Conservation (phyloP, 1,140 invertebrate species). For the Heliconius hermathena region DNA sequence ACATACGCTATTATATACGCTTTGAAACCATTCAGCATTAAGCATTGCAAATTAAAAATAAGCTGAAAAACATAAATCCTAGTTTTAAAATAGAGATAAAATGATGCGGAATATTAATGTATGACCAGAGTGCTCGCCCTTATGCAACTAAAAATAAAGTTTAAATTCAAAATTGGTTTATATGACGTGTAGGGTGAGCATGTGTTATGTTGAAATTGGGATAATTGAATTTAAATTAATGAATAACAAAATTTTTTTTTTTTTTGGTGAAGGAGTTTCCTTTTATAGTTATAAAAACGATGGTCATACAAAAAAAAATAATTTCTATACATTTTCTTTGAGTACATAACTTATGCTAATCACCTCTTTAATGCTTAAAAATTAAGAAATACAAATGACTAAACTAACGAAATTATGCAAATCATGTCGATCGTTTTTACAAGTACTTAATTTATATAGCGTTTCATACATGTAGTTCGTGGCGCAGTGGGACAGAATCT, state of each 20-base stretch:
- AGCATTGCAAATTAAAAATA: conserved; percentile 32
- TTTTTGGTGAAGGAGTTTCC: too few relatives aligned
- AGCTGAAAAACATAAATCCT: conserved; percentile 46
- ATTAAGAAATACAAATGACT: too few relatives aligned
- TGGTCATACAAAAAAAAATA: too few relatives aligned
- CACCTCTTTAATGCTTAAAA: too few relatives aligned
- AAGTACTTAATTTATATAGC: conserved; percentile 9
- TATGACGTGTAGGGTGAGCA: not conserved
- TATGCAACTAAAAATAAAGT: not conserved
- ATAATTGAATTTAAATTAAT: not conserved
- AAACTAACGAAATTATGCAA: conserved; percentile 3
- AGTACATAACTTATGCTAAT: too few relatives aligned
- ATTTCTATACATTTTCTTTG: too few relatives aligned
- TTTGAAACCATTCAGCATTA: conserved; percentile 1
- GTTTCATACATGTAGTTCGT: not conserved
- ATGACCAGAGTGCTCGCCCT: conserved; percentile 8
- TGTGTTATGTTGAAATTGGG: not conserved
- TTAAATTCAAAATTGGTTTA: conserved; percentile 13
- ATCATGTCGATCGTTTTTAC: conserved; percentile 11
- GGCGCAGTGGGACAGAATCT: not conserved
- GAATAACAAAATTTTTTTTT: too few relatives aligned
- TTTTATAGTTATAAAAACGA: too few relatives aligned
- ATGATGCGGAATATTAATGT: conserved; percentile 42
- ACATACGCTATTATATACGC: not conserved
- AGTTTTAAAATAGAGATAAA: conserved; percentile 44